These are phyloP conservation scores for Trachymyrmex cornetzi DNA, from an alignment of 1,140 invertebrate genomes.

Conservation along the genomic window DNA sequence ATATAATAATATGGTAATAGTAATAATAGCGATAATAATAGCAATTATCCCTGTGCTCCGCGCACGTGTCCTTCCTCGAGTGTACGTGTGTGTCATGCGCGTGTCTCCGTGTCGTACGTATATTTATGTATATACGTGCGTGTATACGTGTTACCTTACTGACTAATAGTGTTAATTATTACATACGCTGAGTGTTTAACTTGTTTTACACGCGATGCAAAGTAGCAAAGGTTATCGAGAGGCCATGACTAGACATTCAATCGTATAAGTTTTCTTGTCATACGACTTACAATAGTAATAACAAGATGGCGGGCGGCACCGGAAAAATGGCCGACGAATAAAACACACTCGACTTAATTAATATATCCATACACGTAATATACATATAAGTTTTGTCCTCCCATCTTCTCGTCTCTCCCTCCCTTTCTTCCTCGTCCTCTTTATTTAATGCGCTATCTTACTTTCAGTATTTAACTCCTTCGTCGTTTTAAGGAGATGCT, in stretches of 20 bases:
- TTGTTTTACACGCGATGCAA: slow-evolving; percentile 77
- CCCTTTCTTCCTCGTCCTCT: slow-evolving; percentile 2
- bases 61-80: slow-evolving; percentile 33
- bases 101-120: slow-evolving; percentile 35
- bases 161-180: slow-evolving; percentile 63
- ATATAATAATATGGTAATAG: slow-evolving; percentile 42
- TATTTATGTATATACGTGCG: slow-evolving; percentile 38
- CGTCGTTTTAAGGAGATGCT: slow-evolving; percentile 52
- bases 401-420: slow-evolving; percentile 16
- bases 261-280: slow-evolving; percentile 77
- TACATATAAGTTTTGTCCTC: slow-evolving; percentile 39
- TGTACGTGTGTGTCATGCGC: slow-evolving; percentile 33
- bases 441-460: slow-evolving; percentile 63
- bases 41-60: slow-evolving; percentile 62
- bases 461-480: slow-evolving; percentile 72
- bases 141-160: slow-evolving; percentile 34
- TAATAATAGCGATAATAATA: slow-evolving; percentile 58
- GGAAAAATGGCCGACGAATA: slow-evolving; percentile 84
- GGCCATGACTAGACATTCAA: slow-evolving; percentile 87
- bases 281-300: slow-evolving; percentile 84
- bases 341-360: slow-evolving; percentile 82
- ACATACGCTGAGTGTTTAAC: slow-evolving; percentile 69
- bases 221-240: slow-evolving; percentile 83
- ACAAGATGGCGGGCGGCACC: slow-evolving; percentile 85
- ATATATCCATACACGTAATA: slow-evolving; percentile 57